Evolutionary conservation across 1,140 invertebrate species (phyloP), one percentile per base, ranked within the genome.

Genomic region (Aphaenogaster floridana): DNA sequence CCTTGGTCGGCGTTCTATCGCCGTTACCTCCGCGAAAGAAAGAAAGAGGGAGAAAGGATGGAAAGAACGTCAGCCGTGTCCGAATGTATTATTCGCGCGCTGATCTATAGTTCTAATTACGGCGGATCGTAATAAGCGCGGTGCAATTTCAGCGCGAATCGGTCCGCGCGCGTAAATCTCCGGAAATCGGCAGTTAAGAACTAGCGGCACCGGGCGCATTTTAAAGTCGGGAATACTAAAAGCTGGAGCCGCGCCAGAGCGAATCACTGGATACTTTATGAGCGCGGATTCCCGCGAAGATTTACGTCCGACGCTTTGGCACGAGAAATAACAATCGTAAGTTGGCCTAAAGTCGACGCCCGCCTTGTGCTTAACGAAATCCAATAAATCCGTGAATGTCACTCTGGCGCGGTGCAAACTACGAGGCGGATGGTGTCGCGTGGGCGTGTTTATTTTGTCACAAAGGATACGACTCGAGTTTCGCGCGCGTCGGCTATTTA

Each of bases 201-300:
- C 69, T 87, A 79, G 72, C 85, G 54, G 85, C 66, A 48, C 80
- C 36, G 34, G 36, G 81, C 88, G 85, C 80, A 87, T 74, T 86
- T 74, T 83, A 76, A 78, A 86, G 74, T 79, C 64, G 88, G 71
- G 52, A 86, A 88, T 79, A 61, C 66, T 66, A 59, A 84, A 78
- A 87, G 88, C 88, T 89, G 78, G 88, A 90, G 89, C 66, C 50
- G 61, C 52, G 88, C 85, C 88, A 89, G 74, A 13, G 68, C 57
- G 72, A 89, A 61, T 77, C 89, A 54, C n/a, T 74, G 57, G 74
- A 87, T 79, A 89, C 88, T 89, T 90, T 83, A 89, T 71, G 88
- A 64, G 69, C 66, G 79, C n/a, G 88, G 74, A 81, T 84, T 84
- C 72, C 59, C 64, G 45, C 61, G 36, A 42, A 86, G 78, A 81